Base-by-base conservation (phyloP, 1,140 invertebrate species). In the Microplitis demolitor region DNA sequence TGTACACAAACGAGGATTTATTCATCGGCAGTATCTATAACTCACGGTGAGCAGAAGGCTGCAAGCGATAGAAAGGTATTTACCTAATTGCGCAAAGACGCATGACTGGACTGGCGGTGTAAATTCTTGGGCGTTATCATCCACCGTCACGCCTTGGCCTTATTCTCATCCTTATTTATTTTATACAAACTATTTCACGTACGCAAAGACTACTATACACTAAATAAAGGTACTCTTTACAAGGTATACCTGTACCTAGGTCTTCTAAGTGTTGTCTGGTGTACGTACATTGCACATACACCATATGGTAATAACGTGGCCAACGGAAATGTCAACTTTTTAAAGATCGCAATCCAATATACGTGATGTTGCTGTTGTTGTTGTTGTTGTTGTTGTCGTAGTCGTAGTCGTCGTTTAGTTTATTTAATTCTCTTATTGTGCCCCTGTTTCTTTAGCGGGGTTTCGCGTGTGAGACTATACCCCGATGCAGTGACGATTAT, bases 41-140 rank as follows among this genome's bases (percentile, higher is more conserved):
- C 53, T 72, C 70, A 72, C 45, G 63, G 62, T 34, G 63, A 58
- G 70, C 63, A 60, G 63, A 56, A 66, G 70, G 63, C 60, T 72
- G 33, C 45, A 63, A 71, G 61, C 62, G 63, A 72, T 72, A 75
- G 66, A 69, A 69, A 71, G 74, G 71, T 75, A 75, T 75, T 75
- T 75, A 75, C 74, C 66, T 72, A 75, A 75, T 75, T 75, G 66
- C 74, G 74, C 74, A 75, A 75, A 75, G 66, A 70, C 74, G 56
- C 71, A 75, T 71, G 66, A 66, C 73, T 74, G 24, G 60, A 45
- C 14, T 64, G 60, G 31, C 51, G 34, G 51, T 69, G 60, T 74
- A 74, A 75, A 75, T 75, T 75, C 66, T 75, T 75, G 16, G 39
- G 66, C 51, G 66, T 66, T 75, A 72, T 75, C 74, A 75, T 72